Percentiles rank a stretch among this genome's conserved stretches.
These are phyloP conservation scores for Gallinago undulata DNA, from an alignment of 2,113 vertebrate species.

Conservation along the genomic window DNA sequence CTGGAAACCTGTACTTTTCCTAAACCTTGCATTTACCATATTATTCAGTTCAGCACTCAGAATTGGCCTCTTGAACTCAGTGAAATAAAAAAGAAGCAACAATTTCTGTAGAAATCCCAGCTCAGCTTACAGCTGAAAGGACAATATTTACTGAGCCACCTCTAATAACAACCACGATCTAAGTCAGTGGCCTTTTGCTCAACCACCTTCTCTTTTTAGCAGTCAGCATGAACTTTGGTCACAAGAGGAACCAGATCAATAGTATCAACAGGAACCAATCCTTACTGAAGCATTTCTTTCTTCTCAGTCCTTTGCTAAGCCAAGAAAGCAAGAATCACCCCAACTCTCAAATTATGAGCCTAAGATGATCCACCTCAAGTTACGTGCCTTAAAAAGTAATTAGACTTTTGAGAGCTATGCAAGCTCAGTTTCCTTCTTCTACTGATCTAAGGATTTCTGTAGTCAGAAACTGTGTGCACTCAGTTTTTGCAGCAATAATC, in stretches of 20 bases:
- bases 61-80: background rate
- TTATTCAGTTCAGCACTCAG: background rate
- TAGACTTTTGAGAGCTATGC: background rate
- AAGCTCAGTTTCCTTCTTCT: background rate
- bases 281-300: background rate
- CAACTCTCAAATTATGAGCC: background rate
- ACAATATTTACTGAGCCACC: background rate
- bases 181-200: background rate
- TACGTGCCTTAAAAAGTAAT: background rate
- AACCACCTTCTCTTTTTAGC: background rate
- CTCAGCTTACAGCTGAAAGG: background rate
- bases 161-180: background rate
- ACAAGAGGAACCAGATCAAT: background rate
- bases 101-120: background rate
- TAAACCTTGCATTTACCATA: background rate
- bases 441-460: background rate
- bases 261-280: background rate
- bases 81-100: background rate
- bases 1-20: background rate
- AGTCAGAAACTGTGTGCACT: background rate
- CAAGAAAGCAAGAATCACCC: background rate
- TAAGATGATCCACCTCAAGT: background rate
- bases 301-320: background rate
- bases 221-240: background rate
- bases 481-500: background rate